Base-by-base conservation (phyloP, 2,113 vertebrate genomes). In the Ardeotis arabs region DNA sequence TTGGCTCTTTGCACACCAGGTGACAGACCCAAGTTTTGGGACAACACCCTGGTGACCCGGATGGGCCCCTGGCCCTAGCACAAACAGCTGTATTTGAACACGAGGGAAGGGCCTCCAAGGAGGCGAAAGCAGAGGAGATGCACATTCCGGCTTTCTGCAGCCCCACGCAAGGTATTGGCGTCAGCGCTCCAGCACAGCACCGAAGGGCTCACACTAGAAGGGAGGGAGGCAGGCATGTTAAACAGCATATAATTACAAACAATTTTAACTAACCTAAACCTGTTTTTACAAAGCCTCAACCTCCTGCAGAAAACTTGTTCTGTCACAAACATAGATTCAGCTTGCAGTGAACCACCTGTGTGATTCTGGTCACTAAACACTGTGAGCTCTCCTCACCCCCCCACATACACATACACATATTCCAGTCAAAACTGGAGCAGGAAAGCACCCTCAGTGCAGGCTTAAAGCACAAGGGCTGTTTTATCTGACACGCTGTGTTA, bases 111-210 rank as follows among this genome's bases (percentile, higher is more conserved):
- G 56, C 14, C 35, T 76, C 50, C 28, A 15, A 37, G 44, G 33
- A 37, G 19, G 16, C 0, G 1, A 66, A 35, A 60, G 18, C 52
- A 84, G 52, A 66, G 29, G 12, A 47, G 52, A 8, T 24, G 15
- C n/a, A 10, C 4, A 4, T 41, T 18, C 29, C 9, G 0, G 1
- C 62, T 58, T 76, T 50, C 41, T 52, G 56, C 27, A 31, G 49
- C 56, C 23, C 27, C 10, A 12, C 14, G 23, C 3, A 33, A 6
- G 27, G 41, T 56, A 9, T 39, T 3, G 1, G 35, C 1, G 0
- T 64, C 70, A 29, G 33, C 1, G 1, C 53, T 53, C 52, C 12
- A 19, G 22, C 25, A 49, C 35, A 76, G 55, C 39, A 37, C 13
- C 4, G 1, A 47, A 56, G 19, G 25, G 50, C 60, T 81, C 14